A percentile compares a stretch with the other conserved stretches of the same genome.
Evolutionary conservation across 2,113 vertebrate genomes (phyloP).

Genomic region (Centropus unirufus): DNA sequence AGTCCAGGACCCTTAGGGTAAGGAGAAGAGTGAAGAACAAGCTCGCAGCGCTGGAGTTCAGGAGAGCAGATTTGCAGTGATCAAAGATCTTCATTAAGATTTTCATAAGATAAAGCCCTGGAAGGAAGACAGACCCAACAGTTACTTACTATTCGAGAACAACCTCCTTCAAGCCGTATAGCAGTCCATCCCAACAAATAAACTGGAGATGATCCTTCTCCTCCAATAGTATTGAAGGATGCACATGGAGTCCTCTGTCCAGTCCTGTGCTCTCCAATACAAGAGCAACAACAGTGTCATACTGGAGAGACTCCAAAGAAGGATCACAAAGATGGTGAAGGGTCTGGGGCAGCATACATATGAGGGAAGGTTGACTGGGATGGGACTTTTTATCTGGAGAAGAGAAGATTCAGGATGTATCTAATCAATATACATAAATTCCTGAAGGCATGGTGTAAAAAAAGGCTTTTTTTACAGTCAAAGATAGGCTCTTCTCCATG

Average conservation of each 20-base stretch:
- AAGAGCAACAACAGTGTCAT: not conserved
- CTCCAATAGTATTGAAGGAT: not conserved
- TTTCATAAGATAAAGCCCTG: not conserved
- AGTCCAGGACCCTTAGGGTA: not conserved
- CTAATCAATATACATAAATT: not conserved
- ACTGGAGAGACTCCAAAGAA: not conserved
- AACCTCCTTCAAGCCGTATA: not conserved
- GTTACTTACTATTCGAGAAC: not conserved
- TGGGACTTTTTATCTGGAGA: not conserved
- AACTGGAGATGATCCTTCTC: not conserved
- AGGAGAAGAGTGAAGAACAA: not conserved
- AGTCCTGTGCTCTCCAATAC: not conserved
- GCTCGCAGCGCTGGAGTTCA: not conserved
- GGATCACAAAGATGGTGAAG: not conserved
- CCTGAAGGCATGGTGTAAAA: not conserved
- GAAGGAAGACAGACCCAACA: accelerated
- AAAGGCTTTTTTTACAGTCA: no score
- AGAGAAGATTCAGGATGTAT: not conserved
- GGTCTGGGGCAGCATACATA: not conserved
- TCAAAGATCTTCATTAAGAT: not conserved
- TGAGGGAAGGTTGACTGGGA: not conserved
- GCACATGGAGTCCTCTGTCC: not conserved
- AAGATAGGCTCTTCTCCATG: not conserved
- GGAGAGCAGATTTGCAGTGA: not conserved
- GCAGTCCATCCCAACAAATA: not conserved